Evolutionary conservation across 2,113 vertebrate species (phyloP).

Genomic region (Sebastes schlegelii): DNA sequence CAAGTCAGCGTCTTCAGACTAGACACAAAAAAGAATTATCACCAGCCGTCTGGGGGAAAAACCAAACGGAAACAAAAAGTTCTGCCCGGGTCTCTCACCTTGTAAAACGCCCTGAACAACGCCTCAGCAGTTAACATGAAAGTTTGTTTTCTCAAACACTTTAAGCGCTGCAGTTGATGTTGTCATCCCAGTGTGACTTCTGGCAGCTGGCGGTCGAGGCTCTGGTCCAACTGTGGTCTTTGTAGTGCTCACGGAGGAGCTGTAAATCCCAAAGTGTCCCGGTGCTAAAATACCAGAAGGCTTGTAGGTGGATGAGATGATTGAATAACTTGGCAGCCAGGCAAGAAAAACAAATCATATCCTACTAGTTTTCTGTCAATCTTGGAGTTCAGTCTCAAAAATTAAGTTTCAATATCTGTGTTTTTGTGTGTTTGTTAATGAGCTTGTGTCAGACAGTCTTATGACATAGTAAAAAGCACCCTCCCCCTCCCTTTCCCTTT

Average conservation of each 20-base stretch:
- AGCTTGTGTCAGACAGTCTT: slow-evolving; percentile 56
- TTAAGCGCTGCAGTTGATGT: slow-evolving; percentile 64
- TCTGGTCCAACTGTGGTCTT: slow-evolving; percentile 47
- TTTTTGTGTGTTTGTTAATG: slow-evolving; percentile 30
- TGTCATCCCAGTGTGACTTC: slow-evolving; percentile 68
- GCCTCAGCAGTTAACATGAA: slow-evolving; percentile 49
- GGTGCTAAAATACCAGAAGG: slow-evolving; percentile 39
- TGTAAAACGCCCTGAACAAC: slow-evolving; percentile 55
- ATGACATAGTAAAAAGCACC: slow-evolving; percentile 31
- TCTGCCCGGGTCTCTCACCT: slow-evolving; percentile 27
- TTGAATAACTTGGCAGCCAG: slow-evolving; percentile 42
- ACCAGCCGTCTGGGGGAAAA: slow-evolving; percentile 38
- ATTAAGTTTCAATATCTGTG: not conserved
- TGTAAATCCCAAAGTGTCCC: slow-evolving; percentile 49
- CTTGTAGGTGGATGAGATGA: slow-evolving; percentile 31
- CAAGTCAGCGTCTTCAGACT: not conserved
- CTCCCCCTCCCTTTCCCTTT: slow-evolving; percentile 3
- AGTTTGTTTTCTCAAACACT: slow-evolving; percentile 70
- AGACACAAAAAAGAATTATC: slow-evolving; percentile 22
- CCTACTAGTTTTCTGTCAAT: not conserved
- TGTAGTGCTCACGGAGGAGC: slow-evolving; percentile 61
- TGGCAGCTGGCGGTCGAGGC: slow-evolving; percentile 63
- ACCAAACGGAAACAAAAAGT: slow-evolving; percentile 43
- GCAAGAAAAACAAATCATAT: slow-evolving; percentile 6
- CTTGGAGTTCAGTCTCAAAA: not conserved